phyloP scores from a whole-genome alignment of 2,113 vertebrate genomes.

The Rhinolophus sinicus region DNA sequence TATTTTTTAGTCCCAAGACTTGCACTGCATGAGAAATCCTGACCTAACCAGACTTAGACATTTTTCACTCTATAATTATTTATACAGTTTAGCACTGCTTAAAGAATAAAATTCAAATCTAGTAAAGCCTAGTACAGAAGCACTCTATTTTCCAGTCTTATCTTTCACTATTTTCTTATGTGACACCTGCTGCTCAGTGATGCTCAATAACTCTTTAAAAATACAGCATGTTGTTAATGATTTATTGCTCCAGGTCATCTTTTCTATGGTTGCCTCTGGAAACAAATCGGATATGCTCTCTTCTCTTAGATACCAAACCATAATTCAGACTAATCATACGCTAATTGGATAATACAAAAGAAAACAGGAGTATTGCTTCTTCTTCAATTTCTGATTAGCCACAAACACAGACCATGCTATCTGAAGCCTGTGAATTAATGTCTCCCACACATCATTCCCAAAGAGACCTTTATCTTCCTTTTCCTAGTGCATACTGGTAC shows the following conservation, averaged over 20 bases:
- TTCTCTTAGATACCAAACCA: constrained; percentile 16
- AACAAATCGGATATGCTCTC: constrained; percentile 59
- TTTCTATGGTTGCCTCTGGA: constrained; percentile 43
- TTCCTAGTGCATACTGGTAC: background rate
- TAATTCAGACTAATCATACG: constrained; percentile 47
- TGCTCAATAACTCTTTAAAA: background rate
- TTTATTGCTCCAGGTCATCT: constrained; percentile 8
- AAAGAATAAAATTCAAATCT: background rate
- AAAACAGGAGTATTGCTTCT: constrained; percentile 51
- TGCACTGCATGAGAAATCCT: background rate
- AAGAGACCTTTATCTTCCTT: constrained; percentile 21
- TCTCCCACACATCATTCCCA: background rate
- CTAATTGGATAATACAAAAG: constrained; percentile 59
- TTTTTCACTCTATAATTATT: background rate
- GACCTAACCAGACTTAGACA: background rate
- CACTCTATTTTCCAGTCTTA: background rate
- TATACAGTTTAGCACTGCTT: background rate
- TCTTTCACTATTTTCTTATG: background rate
- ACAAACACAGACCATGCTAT: constrained; percentile 57
- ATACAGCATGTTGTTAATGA: background rate
- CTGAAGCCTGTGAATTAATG: constrained; percentile 26
- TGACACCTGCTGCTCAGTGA: background rate
- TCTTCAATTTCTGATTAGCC: constrained; percentile 64
- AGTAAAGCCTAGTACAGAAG: background rate
- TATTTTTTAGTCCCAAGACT: background rate